Base-by-base conservation (phyloP, 2,797 vertebrate species). In the Rhinophrynus dorsalis region DNA sequence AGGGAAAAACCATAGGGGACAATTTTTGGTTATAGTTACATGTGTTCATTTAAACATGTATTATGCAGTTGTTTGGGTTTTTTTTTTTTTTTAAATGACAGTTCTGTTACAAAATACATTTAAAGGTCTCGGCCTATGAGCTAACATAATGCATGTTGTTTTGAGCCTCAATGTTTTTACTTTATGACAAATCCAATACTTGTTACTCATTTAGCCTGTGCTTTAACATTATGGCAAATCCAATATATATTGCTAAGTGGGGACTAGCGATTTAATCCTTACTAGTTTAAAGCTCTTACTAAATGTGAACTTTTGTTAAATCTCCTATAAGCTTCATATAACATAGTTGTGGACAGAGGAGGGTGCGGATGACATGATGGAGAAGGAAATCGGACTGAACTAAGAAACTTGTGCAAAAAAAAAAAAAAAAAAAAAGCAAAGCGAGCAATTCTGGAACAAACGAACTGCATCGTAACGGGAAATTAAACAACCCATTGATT, bases 181-280 rank as follows among this genome's bases (percentile, higher is more conserved):
- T 70, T 70, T 62, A 70, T 70, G 55, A 54, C 68, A 63, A 70
- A 70, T 63, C 26, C 68, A 63, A 63, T 70, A 69, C n/a, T 8
- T 57, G 68, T 70, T 54, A 26, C 29, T 62, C 48, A 37, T 65
- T 42, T 50, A 56, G 68, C 5, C 51, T 29, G 59, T 24, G 50
- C 58, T 48, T 70, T 63, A 55, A 70, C 68, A 70, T 70, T 45
- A 70, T 63, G 56, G 59, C 59, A 70, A 70, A 70, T 70, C 68
- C 68, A 70, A 70, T 70, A 70, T 62, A 56, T 63, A 56, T 32
- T 24, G 68, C 51, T 26, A 13, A 62, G 8, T 1, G 59, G 20
- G 50, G 68, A 56, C 40, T 17, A 30, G 68, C 47, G 38, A 33
- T 69, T 70, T 44, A 55, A 63, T 70, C 51, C 63, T 63, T 44